Conservation (phyloP, 92 coral and sea anemone species). For the Desmophyllum pertusum region DNA sequence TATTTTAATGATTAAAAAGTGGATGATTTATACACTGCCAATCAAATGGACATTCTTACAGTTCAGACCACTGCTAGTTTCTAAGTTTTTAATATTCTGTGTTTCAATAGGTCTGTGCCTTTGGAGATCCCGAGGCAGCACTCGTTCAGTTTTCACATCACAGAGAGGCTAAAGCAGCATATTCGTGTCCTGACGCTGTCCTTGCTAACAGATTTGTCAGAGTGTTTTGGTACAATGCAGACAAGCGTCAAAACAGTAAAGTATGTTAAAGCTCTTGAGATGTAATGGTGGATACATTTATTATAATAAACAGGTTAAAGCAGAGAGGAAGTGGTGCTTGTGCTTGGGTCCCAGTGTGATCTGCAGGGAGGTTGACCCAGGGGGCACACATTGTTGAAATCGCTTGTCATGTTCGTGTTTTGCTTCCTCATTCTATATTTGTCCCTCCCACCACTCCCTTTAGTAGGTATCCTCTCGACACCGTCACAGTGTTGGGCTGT, state of each 20-base stretch:
- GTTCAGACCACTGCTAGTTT: neutral
- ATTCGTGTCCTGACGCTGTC: constrained; percentile 93
- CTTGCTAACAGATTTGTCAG: constrained; percentile 93
- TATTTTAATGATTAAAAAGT: no score
- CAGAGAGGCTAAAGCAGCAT: constrained; percentile 82
- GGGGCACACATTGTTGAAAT: neutral
- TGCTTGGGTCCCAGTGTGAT: no score
- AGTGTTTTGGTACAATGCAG: constrained; percentile 94
- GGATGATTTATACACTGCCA: no score
- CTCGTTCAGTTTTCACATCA: constrained; percentile 88
- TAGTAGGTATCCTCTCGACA: neutral
- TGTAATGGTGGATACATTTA: neutral
- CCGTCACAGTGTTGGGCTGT: neutral
- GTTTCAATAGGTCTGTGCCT: constrained; percentile 83
- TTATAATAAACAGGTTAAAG: no score
- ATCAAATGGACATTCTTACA: neutral
- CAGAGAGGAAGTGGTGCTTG: no score
- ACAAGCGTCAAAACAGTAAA: constrained; percentile 56
- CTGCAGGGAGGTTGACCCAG: no score
- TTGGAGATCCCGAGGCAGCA: constrained; percentile 91
- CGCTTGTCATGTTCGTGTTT: neutral
- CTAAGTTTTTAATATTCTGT: neutral
- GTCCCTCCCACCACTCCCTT: neutral
- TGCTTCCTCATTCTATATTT: no score
- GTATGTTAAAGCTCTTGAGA: neutral